These are phyloP conservation scores for Drosophila macrothrix DNA, from an alignment of 2,888 invertebrate species.

Conservation along the genomic window DNA sequence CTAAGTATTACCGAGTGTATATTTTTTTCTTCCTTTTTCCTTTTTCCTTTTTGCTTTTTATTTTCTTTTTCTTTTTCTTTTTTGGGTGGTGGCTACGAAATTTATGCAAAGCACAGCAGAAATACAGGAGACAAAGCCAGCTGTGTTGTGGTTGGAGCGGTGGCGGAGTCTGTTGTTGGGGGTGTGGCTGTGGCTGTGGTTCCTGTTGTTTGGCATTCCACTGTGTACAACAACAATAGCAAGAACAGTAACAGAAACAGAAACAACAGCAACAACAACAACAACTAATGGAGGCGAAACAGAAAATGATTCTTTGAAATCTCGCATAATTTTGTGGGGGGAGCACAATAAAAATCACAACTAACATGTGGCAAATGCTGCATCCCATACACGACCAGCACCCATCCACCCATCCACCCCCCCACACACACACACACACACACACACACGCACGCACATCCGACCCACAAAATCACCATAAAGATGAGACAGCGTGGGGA, in stretches of 20 bases:
- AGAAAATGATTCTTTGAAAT: conserved; percentile 63
- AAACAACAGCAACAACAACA: conserved; percentile 2
- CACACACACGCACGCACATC: not conserved
- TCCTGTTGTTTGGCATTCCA: conserved; percentile 33
- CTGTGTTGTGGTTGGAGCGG: not conserved
- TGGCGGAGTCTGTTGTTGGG: not conserved
- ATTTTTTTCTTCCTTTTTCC: not conserved
- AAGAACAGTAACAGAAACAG: not conserved
- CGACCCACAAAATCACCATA: not conserved
- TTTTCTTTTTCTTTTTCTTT: conserved; percentile 5
- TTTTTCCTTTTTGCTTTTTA: not conserved
- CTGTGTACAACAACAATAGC: conserved; percentile 19
- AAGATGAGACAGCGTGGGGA: not conserved
- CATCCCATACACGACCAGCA: not conserved
- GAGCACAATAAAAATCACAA: conserved; percentile 77
- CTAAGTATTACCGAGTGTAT: conserved; percentile 12
- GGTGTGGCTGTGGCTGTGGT: conserved; percentile 17
- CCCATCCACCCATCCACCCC: not conserved
- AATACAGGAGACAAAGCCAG: conserved; percentile 26
- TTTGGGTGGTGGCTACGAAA: conserved; percentile 39
- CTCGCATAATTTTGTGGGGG: conserved; percentile 67
- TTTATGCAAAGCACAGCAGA: conserved; percentile 77
- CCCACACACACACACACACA: not conserved
- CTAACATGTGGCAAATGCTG: conserved; percentile 58
- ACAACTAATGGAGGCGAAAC: conserved; percentile 18